Evolutionary conservation across 30 jellyfish, hydroid and myxozoan genomes (phyloP).

Genomic region (Pelagia noctiluca): DNA sequence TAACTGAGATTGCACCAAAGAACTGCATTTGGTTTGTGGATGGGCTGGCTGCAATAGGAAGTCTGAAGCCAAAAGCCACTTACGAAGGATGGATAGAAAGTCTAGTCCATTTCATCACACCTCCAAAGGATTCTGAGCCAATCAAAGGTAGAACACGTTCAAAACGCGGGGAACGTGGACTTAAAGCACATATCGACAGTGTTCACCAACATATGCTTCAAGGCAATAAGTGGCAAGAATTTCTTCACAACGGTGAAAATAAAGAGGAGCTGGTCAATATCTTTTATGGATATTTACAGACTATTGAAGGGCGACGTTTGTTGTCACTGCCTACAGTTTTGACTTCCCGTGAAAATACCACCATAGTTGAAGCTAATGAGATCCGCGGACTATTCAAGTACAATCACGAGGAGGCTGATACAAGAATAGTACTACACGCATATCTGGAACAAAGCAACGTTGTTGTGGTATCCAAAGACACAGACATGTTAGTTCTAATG

Average conservation of each 20-base stretch:
- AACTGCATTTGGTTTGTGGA: conserved; percentile 27
- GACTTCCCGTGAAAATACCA: conserved; percentile 11
- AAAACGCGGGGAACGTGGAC: conserved; percentile 16
- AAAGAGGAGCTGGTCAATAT: conserved; percentile 16
- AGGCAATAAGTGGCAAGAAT: conserved; percentile 3
- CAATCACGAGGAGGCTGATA: conserved; percentile 64
- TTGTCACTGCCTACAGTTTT: not conserved
- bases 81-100: conserved; percentile 13
- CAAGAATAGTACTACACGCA: conserved; percentile 58
- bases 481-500: conserved; percentile 57
- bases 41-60: conserved; percentile 46
- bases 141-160: conserved; percentile 21
- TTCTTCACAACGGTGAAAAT: not conserved
- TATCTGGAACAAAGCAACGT: conserved; percentile 31
- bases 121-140: conserved; percentile 1
- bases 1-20: conserved; percentile 20
- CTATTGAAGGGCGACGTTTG: conserved; percentile 22
- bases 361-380: conserved; percentile 5
- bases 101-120: not conserved
- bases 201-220: conserved; percentile 54
- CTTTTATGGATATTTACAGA: not conserved
- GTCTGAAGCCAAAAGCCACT: conserved; percentile 20
- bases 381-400: conserved; percentile 32
- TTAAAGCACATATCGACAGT: conserved; percentile 11
- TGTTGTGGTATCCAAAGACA: conserved; percentile 54